Evolutionary conservation across 2,888 invertebrate genomes (phyloP).

Genomic region (Cinara cedri): DNA sequence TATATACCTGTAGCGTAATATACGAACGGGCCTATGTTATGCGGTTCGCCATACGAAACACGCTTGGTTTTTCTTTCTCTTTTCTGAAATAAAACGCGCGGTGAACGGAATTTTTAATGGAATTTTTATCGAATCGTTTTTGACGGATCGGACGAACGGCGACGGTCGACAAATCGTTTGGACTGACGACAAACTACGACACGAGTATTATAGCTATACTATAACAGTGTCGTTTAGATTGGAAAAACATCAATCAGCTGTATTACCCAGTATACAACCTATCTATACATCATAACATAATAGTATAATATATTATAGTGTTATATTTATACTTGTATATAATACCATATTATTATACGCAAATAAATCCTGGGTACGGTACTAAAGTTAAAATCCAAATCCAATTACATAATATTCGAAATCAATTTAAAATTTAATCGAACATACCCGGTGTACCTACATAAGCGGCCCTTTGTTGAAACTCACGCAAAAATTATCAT

Average conservation of each 20-base stretch:
- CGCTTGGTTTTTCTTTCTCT: not conserved
- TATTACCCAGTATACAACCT: not conserved
- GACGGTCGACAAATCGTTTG: slow-evolving; percentile 28
- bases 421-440: too few species aligned
- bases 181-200: not conserved
- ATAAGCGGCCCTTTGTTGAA: too few species aligned
- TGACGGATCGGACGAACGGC: not conserved
- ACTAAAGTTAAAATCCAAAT: too few species aligned
- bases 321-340: not conserved
- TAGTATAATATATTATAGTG: not conserved
- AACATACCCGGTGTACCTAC: too few species aligned
- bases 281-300: not conserved
- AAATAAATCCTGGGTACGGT: too few species aligned
- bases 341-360: too few species aligned
- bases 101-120: slow-evolving; percentile 13
- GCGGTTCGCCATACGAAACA: not conserved
- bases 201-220: not conserved
- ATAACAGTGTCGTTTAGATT: too few species aligned
- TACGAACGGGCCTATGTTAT: not conserved
- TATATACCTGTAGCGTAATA: not conserved
- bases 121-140: slow-evolving; percentile 1
- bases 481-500: too few species aligned
- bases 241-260: not conserved
- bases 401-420: too few species aligned
- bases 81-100: not conserved